phyloP scores from a whole-genome alignment of 2,797 vertebrate species.

The Betta splendens region DNA sequence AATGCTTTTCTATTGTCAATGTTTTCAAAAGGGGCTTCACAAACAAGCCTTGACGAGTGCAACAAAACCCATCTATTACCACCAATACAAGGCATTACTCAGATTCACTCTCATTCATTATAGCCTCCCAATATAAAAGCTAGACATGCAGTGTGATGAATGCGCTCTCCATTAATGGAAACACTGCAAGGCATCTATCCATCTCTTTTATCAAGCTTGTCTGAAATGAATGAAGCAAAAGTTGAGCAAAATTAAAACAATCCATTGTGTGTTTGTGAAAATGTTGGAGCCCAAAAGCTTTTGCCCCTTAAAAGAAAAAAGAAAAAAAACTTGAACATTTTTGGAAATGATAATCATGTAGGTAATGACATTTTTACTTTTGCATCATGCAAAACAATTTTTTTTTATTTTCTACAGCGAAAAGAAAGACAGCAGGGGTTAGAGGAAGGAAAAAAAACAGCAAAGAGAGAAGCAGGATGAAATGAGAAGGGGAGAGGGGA shows the following conservation, averaged over 20 bases:
- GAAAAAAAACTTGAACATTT: constrained; percentile 27
- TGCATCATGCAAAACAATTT: constrained; percentile 60
- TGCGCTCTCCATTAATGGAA: constrained; percentile 82
- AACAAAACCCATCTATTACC: constrained; percentile 83
- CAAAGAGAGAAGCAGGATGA: constrained; percentile 29
- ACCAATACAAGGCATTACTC: constrained; percentile 78
- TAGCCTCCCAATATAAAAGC: constrained; percentile 77
- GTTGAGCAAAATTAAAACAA: constrained; percentile 81
- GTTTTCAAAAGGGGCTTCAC: constrained; percentile 76
- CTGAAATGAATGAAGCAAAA: constrained; percentile 80
- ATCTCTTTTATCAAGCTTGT: constrained; percentile 82
- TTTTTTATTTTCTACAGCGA: constrained; percentile 51
- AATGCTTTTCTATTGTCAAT: constrained; percentile 77
- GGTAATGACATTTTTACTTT: constrained; percentile 67
- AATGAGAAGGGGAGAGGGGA: constrained; percentile 48
- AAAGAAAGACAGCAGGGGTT: constrained; percentile 26
- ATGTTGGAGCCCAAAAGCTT: constrained; percentile 39
- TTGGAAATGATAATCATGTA: constrained; percentile 64
- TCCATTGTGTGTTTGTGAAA: constrained; percentile 72
- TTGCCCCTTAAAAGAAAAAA: constrained; percentile 21
- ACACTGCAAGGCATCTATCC: constrained; percentile 83
- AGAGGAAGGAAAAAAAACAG: constrained; percentile 54
- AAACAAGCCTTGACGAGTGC: constrained; percentile 80
- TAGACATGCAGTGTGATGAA: constrained; percentile 80
- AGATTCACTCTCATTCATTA: constrained; percentile 81